Evolutionary conservation across 2,113 vertebrate genomes (phyloP).

Genomic region (Coptodon rendalli): DNA sequence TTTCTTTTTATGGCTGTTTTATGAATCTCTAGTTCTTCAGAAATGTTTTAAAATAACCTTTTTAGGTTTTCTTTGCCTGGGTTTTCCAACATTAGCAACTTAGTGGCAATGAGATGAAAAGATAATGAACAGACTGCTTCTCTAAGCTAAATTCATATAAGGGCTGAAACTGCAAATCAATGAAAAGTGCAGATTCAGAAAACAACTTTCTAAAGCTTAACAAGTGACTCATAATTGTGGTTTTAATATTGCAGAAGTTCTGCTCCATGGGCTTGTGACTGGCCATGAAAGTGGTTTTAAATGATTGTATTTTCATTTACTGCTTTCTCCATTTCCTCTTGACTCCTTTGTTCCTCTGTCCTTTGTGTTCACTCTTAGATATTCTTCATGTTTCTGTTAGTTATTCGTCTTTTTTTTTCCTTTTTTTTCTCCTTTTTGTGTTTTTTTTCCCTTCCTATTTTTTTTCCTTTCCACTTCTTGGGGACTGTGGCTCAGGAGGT

Average conservation of each 20-base stretch:
- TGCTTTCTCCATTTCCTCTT: background rate
- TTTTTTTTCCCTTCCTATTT: background rate
- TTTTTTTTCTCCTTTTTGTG: background rate
- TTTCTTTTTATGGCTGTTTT: conserved; percentile 22
- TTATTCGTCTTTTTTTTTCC: background rate
- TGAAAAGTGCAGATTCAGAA: background rate
- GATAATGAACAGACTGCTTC: conserved; percentile 32
- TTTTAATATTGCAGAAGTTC: background rate
- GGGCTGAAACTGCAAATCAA: conserved; percentile 27
- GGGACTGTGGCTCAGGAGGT: background rate
- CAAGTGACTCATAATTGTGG: background rate
- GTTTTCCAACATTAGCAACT: conserved; percentile 21
- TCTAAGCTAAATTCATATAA: conserved; percentile 18
- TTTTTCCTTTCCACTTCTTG: background rate
- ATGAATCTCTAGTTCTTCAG: conserved; percentile 1
- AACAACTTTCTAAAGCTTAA: background rate
- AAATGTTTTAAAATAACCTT: background rate
- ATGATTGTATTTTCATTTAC: background rate
- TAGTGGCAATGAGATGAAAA: background rate
- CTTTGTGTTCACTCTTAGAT: background rate
- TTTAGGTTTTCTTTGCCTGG: background rate
- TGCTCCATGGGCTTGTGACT: background rate
- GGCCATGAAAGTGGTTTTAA: background rate
- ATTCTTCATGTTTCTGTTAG: background rate
- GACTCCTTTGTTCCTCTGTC: background rate